Conservation (phyloP, 1,140 invertebrate species). For the Papilio polyxenes region DNA sequence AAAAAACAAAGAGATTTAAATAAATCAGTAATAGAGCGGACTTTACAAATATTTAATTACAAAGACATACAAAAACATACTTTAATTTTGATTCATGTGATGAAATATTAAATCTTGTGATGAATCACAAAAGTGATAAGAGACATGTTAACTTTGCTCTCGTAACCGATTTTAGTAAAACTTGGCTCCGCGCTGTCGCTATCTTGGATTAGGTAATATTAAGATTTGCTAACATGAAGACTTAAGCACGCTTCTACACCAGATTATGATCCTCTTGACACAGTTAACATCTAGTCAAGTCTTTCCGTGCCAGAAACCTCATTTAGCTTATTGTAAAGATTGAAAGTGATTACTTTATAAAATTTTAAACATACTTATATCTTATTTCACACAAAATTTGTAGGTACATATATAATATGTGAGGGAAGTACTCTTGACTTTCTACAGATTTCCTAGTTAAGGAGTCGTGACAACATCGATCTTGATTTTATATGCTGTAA, state of each 20-base stretch:
- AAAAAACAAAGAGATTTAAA: no score
- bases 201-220: conserved; percentile 9
- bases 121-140: not conserved
- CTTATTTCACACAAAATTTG: no score
- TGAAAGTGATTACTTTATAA: not conserved
- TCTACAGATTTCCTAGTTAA: no score
- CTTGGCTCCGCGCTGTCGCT: not conserved
- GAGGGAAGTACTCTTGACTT: no score
- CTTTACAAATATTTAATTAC: no score
- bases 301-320: not conserved
- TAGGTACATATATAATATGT: no score
- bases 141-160: not conserved
- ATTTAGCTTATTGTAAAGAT: not conserved
- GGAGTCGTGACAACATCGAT: no score
- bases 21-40: no score
- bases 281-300: conserved; percentile 2
- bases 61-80: no score
- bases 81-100: no score
- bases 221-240: conserved; percentile 18
- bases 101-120: not conserved
- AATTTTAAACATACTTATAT: no score
- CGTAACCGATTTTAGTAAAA: not conserved
- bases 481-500: no score
- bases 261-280: conserved; percentile 20
- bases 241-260: conserved; percentile 16